Conservation (phyloP, 2,888 invertebrate genomes). For the Ptilodon capucinus region DNA sequence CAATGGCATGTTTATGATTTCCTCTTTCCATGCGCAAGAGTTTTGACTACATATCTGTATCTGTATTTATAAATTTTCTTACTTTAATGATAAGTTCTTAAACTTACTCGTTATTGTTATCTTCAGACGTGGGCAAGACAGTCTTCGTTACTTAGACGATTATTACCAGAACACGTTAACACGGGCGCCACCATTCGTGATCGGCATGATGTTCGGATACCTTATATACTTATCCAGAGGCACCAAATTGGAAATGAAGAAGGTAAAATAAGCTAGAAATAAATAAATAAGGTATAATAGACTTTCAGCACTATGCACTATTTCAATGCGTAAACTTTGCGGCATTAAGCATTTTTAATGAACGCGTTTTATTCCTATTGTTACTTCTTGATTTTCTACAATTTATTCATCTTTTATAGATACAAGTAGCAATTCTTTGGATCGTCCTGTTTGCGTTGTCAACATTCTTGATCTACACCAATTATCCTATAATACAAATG, state of each 20-base stretch:
- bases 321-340: too few species aligned
- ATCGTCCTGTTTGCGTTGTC: not conserved
- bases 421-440: not conserved
- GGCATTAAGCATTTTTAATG: too few species aligned
- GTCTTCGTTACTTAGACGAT: not conserved
- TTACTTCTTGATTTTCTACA: too few species aligned
- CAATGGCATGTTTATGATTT: too few species aligned
- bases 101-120: not conserved
- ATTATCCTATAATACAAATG: conserved; percentile 14
- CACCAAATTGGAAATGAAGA: not conserved
- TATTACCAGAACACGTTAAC: not conserved
- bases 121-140: not conserved
- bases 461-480: conserved; percentile 4
- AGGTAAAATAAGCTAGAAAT: not conserved
- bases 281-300: too few species aligned
- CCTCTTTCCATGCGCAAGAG: too few species aligned
- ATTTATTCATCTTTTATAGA: not conserved
- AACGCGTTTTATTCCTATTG: too few species aligned
- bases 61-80: too few species aligned
- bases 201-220: not conserved
- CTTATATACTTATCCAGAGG: not conserved
- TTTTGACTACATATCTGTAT: too few species aligned
- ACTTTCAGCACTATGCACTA: too few species aligned
- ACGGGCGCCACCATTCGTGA: not conserved
- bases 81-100: too few species aligned